Evolutionary conservation across 2,113 vertebrate genomes (phyloP), one percentile per base, ranked within the genome.

Genomic region (Chaenogobius annularis): DNA sequence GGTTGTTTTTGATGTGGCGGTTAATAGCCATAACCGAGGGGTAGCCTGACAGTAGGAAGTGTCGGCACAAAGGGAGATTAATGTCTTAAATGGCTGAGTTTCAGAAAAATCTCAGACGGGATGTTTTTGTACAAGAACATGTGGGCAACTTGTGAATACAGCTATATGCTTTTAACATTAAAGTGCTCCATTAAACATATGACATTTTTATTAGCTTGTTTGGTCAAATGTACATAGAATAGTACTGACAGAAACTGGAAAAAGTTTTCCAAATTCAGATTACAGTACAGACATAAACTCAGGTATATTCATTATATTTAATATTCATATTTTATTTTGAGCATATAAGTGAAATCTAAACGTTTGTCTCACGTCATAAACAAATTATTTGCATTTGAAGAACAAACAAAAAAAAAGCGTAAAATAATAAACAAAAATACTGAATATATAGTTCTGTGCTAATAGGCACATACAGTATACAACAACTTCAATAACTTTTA

Each of bases 11-110:
- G 87, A 92, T 87, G 88, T 85, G 79, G 88, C 70, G 81, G 86
- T 88, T 85, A 85, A 87, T 87, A 47, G 79, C 85, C 73, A 48
- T 77, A 74, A 68, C 56, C 87, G 86, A 88, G 63, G n/a, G 40
- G 48, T 74, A 65, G 77, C 67, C 85, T 84, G 84, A 89, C 87
- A 81, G 85, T 88, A 87, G 89, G 86, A 92, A 83, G 86, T 85
- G 84, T 85, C 73, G 76, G 84, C 68, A 75, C 73, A 59, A 68
- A 22, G 77, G 44, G 76, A 80, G 86, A 81, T 83, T 84, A 85
- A 77, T 72, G 31, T 63, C 59, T 63, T 63, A 40, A 63, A 63
- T 63, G 59, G 15, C 59, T n/a, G 15, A 63, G 31, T 63, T 63
- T 63, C 59, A 37, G 9, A 63, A 63, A 35, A 63, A 17, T 63